Conservation (phyloP, 2,888 invertebrate genomes). For the Pocota personata region DNA sequence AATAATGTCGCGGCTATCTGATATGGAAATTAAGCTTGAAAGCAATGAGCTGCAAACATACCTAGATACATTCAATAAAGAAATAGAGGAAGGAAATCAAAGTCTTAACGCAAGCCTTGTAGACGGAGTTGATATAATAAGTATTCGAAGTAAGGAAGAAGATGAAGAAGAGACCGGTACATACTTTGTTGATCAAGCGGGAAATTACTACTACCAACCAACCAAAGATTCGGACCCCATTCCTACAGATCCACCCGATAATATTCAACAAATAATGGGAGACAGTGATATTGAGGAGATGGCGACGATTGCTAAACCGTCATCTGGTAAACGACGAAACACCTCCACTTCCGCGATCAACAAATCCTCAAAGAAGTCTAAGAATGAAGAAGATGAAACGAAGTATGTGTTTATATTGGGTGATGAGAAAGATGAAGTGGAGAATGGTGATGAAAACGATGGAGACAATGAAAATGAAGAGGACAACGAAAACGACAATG, state of each 20-base stretch:
- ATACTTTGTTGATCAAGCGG: slow-evolving; percentile 92
- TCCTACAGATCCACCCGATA: slow-evolving; percentile 86
- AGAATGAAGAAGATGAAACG: slow-evolving; percentile 57
- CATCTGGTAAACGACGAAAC: background rate
- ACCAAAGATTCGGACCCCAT: slow-evolving; percentile 86
- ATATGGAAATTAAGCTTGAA: slow-evolving; percentile 76
- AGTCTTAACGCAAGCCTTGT: slow-evolving; percentile 40
- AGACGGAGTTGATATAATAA: slow-evolving; percentile 39
- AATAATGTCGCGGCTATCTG: slow-evolving; percentile 81
- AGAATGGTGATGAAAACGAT: slow-evolving; percentile 83
- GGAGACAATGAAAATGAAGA: slow-evolving; percentile 84
- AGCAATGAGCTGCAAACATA: slow-evolving; percentile 88
- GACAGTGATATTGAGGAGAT: slow-evolving; percentile 51
- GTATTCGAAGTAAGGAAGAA: slow-evolving; percentile 12
- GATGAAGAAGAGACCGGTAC: slow-evolving; percentile 86
- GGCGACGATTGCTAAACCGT: background rate
- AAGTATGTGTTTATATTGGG: slow-evolving; percentile 93
- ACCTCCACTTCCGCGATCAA: background rate
- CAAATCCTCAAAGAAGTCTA: background rate
- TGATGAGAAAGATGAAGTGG: slow-evolving; percentile 83
- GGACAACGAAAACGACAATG: slow-evolving; percentile 75
- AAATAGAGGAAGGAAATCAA: slow-evolving; percentile 86
- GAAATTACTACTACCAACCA: slow-evolving; percentile 92
- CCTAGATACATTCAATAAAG: slow-evolving; percentile 91
- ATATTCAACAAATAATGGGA: slow-evolving; percentile 70